These are phyloP conservation scores for Protaetia brevitarsis DNA, from an alignment of 1,140 invertebrate species.

Conservation along the genomic window DNA sequence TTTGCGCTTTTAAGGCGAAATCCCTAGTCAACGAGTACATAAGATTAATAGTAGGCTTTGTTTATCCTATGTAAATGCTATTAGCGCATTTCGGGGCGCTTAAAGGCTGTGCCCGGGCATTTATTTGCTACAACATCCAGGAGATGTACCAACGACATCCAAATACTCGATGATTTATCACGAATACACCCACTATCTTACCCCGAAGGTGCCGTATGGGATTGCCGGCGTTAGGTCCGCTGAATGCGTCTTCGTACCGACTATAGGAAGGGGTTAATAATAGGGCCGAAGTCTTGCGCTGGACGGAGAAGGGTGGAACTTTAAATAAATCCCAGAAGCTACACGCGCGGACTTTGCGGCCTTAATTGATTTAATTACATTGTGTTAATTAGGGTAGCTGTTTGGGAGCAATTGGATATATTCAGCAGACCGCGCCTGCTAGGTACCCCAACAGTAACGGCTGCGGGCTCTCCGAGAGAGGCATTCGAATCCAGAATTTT, in stretches of 20 bases:
- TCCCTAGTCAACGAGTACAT: slow-evolving; percentile 46
- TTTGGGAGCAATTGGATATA: slow-evolving; percentile 46
- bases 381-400: slow-evolving; percentile 48
- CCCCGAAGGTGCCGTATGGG: not conserved
- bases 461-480: not conserved
- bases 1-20: slow-evolving; percentile 20
- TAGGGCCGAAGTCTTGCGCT: not conserved
- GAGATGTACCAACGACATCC: slow-evolving; percentile 31
- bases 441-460: not conserved
- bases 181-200: not conserved
- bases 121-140: slow-evolving; percentile 44
- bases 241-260: not conserved
- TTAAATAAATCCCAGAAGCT: slow-evolving; percentile 44
- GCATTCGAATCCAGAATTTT: not conserved
- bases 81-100: slow-evolving; percentile 47
- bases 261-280: not conserved
- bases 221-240: no score
- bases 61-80: slow-evolving; percentile 52
- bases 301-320: not conserved
- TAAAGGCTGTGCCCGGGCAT: slow-evolving; percentile 47
- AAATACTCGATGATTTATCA: slow-evolving; percentile 45
- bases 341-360: slow-evolving; percentile 37
- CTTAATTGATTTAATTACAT: slow-evolving; percentile 51
- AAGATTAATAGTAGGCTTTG: slow-evolving; percentile 50
- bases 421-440: slow-evolving; percentile 23